These are phyloP conservation scores for Phylloscopus trochilus DNA, from an alignment of 2,113 vertebrate species.

Conservation along the genomic window DNA sequence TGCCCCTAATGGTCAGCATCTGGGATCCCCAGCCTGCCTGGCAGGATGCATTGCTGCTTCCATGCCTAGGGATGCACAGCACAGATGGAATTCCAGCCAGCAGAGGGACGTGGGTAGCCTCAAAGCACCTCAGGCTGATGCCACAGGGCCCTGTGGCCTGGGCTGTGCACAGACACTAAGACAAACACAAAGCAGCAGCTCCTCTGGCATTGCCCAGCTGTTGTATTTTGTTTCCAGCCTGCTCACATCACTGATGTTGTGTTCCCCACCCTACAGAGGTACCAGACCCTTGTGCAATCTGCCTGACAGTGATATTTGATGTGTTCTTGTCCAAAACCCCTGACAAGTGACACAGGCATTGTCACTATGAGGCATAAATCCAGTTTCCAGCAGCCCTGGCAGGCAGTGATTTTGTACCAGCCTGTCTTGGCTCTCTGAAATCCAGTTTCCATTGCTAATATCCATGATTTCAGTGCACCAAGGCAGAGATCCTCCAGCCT, in stretches of 20 bases:
- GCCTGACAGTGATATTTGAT: neutral
- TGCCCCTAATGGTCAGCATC: neutral
- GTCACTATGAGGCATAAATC: neutral
- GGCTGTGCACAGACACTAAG: neutral
- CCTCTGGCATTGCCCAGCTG: neutral
- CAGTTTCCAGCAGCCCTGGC: neutral
- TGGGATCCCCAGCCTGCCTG: neutral
- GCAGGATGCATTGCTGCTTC: neutral
- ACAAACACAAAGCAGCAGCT: neutral
- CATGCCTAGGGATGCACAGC: fast-evolving
- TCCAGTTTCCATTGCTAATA: neutral
- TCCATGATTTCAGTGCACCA: neutral
- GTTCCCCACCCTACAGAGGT: neutral
- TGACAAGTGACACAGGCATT: neutral
- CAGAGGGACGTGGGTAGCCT: neutral
- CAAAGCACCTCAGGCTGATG: neutral
- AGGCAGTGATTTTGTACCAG: neutral
- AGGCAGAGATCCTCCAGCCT: neutral
- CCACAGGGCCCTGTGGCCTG: fast-evolving
- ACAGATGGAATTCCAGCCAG: neutral
- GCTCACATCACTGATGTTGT: neutral
- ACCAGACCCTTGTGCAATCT: neutral
- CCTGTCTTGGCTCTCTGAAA: neutral
- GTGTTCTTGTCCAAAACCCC: neutral
- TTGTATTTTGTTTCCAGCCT: neutral